These are phyloP conservation scores for Lagodon rhomboides DNA, from an alignment of 2,797 vertebrate genomes.

Conservation along the genomic window DNA sequence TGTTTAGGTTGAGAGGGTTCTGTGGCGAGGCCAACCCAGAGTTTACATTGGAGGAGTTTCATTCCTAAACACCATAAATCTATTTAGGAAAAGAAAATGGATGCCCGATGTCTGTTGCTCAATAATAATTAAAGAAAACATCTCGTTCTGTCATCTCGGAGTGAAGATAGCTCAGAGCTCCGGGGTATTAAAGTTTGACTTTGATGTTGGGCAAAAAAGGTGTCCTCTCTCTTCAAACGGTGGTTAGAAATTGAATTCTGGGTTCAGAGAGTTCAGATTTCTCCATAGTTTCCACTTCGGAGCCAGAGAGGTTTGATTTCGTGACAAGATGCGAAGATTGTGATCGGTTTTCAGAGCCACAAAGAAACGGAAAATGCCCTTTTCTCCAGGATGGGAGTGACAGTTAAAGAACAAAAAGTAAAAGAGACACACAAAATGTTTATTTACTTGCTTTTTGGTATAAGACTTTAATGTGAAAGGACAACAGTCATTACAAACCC, in stretches of 20 bases:
- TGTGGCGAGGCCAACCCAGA: slow-evolving; percentile 17
- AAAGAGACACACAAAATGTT: background rate
- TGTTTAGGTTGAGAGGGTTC: slow-evolving; percentile 45
- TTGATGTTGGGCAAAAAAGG: slow-evolving; percentile 36
- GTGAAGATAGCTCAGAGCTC: background rate
- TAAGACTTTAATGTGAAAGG: accelerated
- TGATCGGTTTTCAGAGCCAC: background rate
- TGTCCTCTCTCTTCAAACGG: slow-evolving; percentile 20
- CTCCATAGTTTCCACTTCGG: background rate
- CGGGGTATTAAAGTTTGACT: background rate
- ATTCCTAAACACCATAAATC: slow-evolving; percentile 58
- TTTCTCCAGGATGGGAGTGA: background rate
- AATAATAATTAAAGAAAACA: slow-evolving; percentile 43
- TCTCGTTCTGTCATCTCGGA: slow-evolving; percentile 2
- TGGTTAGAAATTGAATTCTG: background rate
- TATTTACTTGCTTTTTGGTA: background rate
- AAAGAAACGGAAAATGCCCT: background rate
- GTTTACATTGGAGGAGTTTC: slow-evolving; percentile 55
- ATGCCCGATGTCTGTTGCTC: slow-evolving; percentile 49
- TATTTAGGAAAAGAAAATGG: slow-evolving; percentile 61
- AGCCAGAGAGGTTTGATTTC: background rate
- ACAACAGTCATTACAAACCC: background rate
- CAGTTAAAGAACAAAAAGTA: background rate
- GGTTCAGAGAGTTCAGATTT: slow-evolving; percentile 7
- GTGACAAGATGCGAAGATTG: background rate